A percentile compares a stretch with the other conserved stretches of the same genome.
These are phyloP conservation scores for Myotis myotis DNA, from an alignment of 2,797 vertebrate genomes.

Conservation along the genomic window DNA sequence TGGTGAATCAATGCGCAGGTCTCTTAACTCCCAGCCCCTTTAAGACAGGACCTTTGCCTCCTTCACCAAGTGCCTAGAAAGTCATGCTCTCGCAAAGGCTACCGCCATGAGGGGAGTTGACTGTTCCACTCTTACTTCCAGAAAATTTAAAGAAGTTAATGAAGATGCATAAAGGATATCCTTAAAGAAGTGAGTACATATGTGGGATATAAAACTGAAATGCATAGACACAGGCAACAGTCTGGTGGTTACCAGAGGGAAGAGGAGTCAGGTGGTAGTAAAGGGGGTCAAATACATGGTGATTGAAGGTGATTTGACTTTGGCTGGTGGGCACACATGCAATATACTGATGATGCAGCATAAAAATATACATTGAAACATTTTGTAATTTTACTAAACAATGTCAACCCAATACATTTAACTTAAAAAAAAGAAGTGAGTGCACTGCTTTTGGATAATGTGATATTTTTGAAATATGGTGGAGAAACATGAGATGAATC, in stretches of 20 bases:
- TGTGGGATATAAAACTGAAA: neutral
- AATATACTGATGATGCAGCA: neutral
- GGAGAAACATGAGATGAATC: neutral
- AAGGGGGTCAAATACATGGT: neutral
- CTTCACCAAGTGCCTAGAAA: neutral
- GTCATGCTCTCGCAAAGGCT: neutral
- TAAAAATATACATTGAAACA: neutral
- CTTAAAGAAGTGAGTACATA: conserved; percentile 7
- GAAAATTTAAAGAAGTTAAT: neutral
- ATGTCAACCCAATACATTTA: neutral
- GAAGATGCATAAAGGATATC: neutral
- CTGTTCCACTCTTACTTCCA: neutral
- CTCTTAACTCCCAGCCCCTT: neutral
- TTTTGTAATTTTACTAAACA: neutral
- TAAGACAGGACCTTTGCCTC: neutral
- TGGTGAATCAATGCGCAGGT: neutral
- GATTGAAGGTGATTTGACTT: neutral
- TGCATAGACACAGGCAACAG: neutral
- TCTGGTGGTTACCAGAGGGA: neutral
- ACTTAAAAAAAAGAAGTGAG: neutral
- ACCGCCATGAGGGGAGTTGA: neutral
- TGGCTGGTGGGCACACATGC: neutral
- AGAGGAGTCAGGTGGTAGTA: neutral
- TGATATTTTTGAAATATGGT: neutral
- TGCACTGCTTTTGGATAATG: neutral